Percentiles rank a stretch among this genome's conserved stretches.
phyloP scores from a whole-genome alignment of 2,888 invertebrate species.

The Cantharis rustica region DNA sequence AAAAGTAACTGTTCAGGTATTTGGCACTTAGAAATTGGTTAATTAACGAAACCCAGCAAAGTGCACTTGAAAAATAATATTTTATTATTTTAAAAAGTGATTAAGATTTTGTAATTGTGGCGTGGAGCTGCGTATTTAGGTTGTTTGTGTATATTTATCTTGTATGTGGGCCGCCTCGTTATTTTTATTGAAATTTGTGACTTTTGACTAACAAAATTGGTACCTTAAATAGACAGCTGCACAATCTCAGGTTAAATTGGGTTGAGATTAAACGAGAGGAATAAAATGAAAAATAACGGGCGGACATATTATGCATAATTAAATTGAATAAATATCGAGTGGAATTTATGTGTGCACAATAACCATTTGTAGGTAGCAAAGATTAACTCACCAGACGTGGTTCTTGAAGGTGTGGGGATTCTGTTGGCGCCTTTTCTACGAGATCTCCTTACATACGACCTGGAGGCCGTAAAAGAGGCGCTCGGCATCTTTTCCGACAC shows the following conservation, averaged over 20 bases:
- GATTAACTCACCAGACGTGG: slow-evolving; percentile 75
- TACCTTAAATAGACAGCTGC: slow-evolving; percentile 2
- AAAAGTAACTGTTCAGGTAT: background rate
- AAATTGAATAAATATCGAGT: slow-evolving; percentile 18
- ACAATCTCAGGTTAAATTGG: slow-evolving; percentile 4
- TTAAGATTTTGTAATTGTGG: background rate
- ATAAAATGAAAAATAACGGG: background rate
- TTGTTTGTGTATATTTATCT: slow-evolving; percentile 42
- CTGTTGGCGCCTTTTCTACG: slow-evolving; percentile 90
- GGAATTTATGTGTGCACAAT: slow-evolving; percentile 21
- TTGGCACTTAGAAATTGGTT: background rate
- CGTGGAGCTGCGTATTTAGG: slow-evolving; percentile 21
- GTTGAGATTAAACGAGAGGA: slow-evolving; percentile 2
- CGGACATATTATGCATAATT: background rate
- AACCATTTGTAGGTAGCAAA: slow-evolving; percentile 11
- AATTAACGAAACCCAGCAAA: background rate
- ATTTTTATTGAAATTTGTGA: slow-evolving; percentile 43
- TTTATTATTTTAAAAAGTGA: background rate
- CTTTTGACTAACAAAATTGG: slow-evolving; percentile 24
- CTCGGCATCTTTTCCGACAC: slow-evolving; percentile 81
- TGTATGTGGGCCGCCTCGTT: slow-evolving; percentile 48
- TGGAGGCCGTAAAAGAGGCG: slow-evolving; percentile 91
- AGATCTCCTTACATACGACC: slow-evolving; percentile 90
- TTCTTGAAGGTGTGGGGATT: slow-evolving; percentile 80
- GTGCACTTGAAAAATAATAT: background rate